phyloP scores from a whole-genome alignment of 2,888 invertebrate species.

The Phortica okadai region DNA sequence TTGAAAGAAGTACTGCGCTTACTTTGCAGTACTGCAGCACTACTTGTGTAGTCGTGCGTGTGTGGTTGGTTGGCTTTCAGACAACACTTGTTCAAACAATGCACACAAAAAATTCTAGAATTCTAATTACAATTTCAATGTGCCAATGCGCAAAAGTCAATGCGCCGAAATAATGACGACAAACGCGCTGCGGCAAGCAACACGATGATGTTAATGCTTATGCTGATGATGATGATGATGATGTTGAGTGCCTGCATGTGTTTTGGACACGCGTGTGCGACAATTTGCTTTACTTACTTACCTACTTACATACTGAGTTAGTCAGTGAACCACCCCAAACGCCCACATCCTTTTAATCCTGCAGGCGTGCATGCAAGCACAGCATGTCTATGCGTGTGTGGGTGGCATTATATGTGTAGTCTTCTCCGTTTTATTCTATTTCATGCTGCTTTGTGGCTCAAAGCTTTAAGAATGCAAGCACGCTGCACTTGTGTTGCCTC shows the following conservation, averaged over 20 bases:
- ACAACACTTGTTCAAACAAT: slow-evolving; percentile 26
- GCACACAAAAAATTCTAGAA: slow-evolving; percentile 7
- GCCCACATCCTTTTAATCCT: slow-evolving; percentile 1
- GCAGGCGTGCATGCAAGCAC: neutral
- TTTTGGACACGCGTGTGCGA: slow-evolving; percentile 66
- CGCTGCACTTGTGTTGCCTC: slow-evolving; percentile 48
- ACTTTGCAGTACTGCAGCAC: slow-evolving; percentile 3
- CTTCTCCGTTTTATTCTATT: slow-evolving; percentile 49
- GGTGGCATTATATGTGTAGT: slow-evolving; percentile 38
- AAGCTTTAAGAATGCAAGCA: slow-evolving; percentile 61
- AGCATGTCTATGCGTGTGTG: slow-evolving; percentile 22
- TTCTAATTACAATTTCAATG: slow-evolving; percentile 3
- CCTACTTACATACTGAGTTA: neutral
- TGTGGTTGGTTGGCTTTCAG: neutral
- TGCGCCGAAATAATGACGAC: slow-evolving; percentile 71
- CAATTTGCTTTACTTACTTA: slow-evolving; percentile 36
- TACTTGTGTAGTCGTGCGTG: slow-evolving; percentile 20
- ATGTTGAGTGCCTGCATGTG: slow-evolving; percentile 53
- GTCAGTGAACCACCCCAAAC: neutral
- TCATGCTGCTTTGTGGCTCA: neutral
- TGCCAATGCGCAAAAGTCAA: slow-evolving; percentile 68
- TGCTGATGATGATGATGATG: slow-evolving; percentile 6
- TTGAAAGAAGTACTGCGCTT: neutral
- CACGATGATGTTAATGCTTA: slow-evolving; percentile 32
- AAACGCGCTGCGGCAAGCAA: too few relatives aligned